Evolutionary conservation across 1,140 invertebrate species (phyloP).

Genomic region (Drosophila chauvacae): DNA sequence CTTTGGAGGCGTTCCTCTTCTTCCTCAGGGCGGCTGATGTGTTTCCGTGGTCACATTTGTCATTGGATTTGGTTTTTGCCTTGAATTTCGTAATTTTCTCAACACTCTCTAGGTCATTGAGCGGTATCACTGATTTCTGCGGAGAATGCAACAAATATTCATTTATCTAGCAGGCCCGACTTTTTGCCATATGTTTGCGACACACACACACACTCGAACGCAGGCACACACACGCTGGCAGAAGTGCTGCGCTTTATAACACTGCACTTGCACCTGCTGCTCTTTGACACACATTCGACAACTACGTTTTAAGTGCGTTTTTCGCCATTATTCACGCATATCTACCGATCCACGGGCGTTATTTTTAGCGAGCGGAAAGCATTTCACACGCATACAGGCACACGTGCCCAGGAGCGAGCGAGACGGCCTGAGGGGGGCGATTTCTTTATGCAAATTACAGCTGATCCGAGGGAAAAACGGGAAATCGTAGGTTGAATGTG

Average conservation of each 20-base stretch:
- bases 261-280: slow-evolving; percentile 70
- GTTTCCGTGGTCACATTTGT: slow-evolving; percentile 62
- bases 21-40: slow-evolving; percentile 55
- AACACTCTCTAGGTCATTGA: slow-evolving; percentile 14
- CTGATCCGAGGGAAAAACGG: slow-evolving; percentile 45
- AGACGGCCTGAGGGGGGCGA: slow-evolving; percentile 11
- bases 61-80: slow-evolving; percentile 39
- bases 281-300: slow-evolving; percentile 70
- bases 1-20: slow-evolving; percentile 34
- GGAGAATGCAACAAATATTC: slow-evolving; percentile 57
- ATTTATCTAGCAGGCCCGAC: slow-evolving; percentile 17
- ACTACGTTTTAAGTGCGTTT: slow-evolving; percentile 48
- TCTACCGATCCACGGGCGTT: slow-evolving; percentile 23
- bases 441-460: slow-evolving; percentile 68
- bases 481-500: slow-evolving; percentile 27
- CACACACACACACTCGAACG: slow-evolving; percentile 18
- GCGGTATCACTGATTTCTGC: slow-evolving; percentile 43
- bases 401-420: slow-evolving; percentile 40
- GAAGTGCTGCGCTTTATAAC: slow-evolving; percentile 55
- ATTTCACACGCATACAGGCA: slow-evolving; percentile 26
- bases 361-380: slow-evolving; percentile 45
- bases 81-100: not conserved
- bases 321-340: slow-evolving; percentile 44
- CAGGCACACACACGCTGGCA: slow-evolving; percentile 20
- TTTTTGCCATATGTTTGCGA: slow-evolving; percentile 70